These are phyloP conservation scores for Rhizomys pruinosus DNA, from an alignment of 2,113 vertebrate species.

Conservation along the genomic window DNA sequence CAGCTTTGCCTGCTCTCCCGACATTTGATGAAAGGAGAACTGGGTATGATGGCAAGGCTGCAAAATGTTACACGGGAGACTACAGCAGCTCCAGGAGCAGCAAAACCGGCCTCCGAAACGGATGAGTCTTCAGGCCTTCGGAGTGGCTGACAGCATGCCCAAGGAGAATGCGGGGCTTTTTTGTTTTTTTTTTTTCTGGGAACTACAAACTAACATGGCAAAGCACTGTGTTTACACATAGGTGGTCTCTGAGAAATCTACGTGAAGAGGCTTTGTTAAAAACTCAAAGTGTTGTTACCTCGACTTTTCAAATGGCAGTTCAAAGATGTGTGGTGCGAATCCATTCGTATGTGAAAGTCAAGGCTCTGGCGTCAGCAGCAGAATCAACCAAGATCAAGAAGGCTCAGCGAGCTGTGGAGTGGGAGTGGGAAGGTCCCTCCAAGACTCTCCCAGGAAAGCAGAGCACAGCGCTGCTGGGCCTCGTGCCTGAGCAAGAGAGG, in stretches of 20 bases:
- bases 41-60: no score
- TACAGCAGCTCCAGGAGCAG: no score
- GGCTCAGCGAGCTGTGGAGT: conserved; percentile 96
- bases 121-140: no score
- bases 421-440: conserved; percentile 95
- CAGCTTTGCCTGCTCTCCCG: no score
- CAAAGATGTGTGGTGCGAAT: conserved; percentile 98
- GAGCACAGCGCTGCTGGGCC: conserved; percentile 96
- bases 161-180: no score
- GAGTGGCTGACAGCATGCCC: no score
- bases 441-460: conserved; percentile 91
- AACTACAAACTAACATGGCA: no score
- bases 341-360: conserved; percentile 97
- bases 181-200: no score
- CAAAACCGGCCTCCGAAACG: no score
- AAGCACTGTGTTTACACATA: no score
- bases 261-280: conserved; percentile 98
- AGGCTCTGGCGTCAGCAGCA: conserved; percentile 97
- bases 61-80: no score
- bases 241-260: conserved; percentile 92
- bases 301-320: conserved; percentile 99
- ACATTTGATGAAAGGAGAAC: no score
- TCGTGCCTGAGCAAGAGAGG: conserved; percentile 98
- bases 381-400: conserved; percentile 99
- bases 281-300: conserved; percentile 99